A percentile compares a stretch with the other conserved stretches of the same genome.
phyloP scores from a whole-genome alignment of 2,888 invertebrate species.

The Melanchra persicariae region DNA sequence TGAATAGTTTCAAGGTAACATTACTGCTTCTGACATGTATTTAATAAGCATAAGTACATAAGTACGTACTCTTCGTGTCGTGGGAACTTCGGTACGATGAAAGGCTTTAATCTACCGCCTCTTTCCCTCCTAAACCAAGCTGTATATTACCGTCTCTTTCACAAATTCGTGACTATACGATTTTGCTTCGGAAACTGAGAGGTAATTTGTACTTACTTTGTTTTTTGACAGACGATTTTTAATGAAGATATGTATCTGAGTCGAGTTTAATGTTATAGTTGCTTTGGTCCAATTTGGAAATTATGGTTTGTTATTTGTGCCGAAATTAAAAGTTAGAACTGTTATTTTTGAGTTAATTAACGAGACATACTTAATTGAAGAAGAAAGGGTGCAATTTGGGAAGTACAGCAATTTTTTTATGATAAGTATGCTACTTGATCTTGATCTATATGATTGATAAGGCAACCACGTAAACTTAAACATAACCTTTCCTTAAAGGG shows the following conservation, averaged over 20 bases:
- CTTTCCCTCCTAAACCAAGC: constrained; percentile 43
- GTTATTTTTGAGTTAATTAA: neutral
- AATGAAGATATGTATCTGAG: constrained; percentile 73
- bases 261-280: constrained; percentile 46
- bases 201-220: constrained; percentile 76
- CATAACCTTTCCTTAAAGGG: no score
- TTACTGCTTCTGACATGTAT: constrained; percentile 32
- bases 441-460: no score
- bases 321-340: neutral
- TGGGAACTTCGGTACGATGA: constrained; percentile 76
- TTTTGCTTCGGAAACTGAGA: constrained; percentile 76
- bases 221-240: constrained; percentile 73
- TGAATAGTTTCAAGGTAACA: constrained; percentile 19
- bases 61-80: constrained; percentile 69
- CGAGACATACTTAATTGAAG: neutral
- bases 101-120: constrained; percentile 67
- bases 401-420: no score
- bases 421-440: no score
- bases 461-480: no score
- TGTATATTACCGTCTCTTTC: constrained; percentile 67
- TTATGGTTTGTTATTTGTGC: constrained; percentile 23
- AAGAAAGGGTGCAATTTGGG: no score
- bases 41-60: constrained; percentile 37
- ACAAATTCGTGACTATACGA: constrained; percentile 85
- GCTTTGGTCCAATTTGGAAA: constrained; percentile 30